Percentiles rank a stretch among this genome's conserved stretches.
These are phyloP conservation scores for Petrocephalus zakoni DNA, from an alignment of 2,113 vertebrate species.

Conservation along the genomic window DNA sequence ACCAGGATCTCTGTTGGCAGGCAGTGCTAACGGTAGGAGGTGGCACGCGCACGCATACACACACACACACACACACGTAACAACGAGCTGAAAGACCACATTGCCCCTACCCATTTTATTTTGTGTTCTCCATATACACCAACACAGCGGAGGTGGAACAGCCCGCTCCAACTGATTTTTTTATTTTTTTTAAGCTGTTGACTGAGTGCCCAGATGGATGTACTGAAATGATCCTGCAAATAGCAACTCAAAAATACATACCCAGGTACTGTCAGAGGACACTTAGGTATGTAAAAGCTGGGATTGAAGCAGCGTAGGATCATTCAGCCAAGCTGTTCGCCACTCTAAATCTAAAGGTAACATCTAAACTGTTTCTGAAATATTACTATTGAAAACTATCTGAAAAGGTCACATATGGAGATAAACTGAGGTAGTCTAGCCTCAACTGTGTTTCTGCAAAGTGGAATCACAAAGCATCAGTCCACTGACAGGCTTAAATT, in stretches of 20 bases:
- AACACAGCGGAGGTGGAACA: neutral
- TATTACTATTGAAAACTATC: neutral
- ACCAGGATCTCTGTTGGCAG: neutral
- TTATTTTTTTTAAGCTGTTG: neutral
- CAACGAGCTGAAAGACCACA: neutral
- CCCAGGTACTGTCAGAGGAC: neutral
- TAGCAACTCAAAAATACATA: neutral
- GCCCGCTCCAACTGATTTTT: neutral
- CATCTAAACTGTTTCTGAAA: slow-evolving; percentile 7
- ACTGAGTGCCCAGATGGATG: neutral
- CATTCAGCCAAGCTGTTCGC: neutral
- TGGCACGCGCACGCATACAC: too few relatives aligned
- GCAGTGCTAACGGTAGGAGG: neutral
- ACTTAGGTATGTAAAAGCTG: neutral
- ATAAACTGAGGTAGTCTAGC: neutral
- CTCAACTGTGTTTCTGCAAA: neutral
- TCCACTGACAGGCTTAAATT: neutral
- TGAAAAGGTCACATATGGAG: neutral
- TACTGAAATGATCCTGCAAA: neutral
- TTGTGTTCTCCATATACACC: neutral
- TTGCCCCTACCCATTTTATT: neutral
- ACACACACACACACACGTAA: neutral
- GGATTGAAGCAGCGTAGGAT: neutral
- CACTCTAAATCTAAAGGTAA: neutral
- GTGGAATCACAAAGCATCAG: neutral